These are phyloP conservation scores for Lamellibrachia satsuma DNA, from an alignment of 2,888 invertebrate genomes.

Conservation along the genomic window DNA sequence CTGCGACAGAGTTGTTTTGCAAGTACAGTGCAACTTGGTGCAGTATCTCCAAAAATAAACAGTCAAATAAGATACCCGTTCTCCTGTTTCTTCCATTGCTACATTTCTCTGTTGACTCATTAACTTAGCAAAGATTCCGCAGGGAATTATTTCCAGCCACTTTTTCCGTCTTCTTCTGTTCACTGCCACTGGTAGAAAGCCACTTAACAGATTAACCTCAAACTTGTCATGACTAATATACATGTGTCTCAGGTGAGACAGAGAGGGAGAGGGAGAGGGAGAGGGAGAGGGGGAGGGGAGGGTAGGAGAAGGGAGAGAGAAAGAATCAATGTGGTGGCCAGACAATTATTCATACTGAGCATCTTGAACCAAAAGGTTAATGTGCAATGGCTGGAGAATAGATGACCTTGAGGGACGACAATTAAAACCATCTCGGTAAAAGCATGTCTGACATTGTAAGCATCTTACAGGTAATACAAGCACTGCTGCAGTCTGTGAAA, in stretches of 20 bases:
- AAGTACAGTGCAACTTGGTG: background rate
- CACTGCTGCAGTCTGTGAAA: background rate
- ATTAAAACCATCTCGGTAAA: background rate
- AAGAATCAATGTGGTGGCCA: background rate
- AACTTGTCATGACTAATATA: background rate
- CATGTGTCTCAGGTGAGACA: background rate
- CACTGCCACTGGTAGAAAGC: background rate
- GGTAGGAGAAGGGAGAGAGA: too few species aligned
- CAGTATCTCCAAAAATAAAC: background rate
- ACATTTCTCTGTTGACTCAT: background rate
- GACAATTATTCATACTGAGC: background rate
- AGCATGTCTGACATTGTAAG: background rate
- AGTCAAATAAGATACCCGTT: background rate
- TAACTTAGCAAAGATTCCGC: background rate
- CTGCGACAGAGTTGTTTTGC: constrained; percentile 1
- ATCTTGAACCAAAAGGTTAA: background rate
- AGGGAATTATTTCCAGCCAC: background rate
- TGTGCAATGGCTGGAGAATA: background rate
- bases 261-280: background rate
- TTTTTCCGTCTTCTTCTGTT: background rate
- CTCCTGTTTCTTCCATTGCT: background rate
- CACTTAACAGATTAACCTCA: background rate
- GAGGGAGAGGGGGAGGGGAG: background rate
- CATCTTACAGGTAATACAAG: background rate
- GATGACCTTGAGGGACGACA: background rate